Conservation (phyloP, 2,797 vertebrate genomes). For the Oreortyx pictus region DNA sequence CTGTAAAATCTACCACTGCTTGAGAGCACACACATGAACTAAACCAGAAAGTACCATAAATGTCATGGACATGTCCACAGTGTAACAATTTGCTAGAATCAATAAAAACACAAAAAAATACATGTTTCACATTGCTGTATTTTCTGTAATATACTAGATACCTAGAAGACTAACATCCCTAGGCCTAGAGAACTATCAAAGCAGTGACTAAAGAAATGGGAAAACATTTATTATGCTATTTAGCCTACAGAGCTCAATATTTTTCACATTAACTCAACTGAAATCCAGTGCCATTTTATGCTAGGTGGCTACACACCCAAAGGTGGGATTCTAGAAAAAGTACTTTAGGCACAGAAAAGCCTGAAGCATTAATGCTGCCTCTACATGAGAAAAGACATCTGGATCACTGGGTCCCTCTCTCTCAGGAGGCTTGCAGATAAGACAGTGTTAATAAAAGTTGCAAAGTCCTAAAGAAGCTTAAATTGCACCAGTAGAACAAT, state of each 20-base stretch:
- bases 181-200: neutral
- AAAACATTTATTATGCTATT: neutral
- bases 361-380: neutral
- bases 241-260: neutral
- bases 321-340: neutral
- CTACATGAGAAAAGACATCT: neutral
- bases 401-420: neutral
- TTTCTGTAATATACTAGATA: neutral
- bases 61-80: neutral
- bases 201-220: neutral
- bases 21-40: neutral
- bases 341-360: neutral
- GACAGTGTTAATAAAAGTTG: neutral
- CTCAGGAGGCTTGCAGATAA: neutral
- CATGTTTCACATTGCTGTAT: fast-evolving
- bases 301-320: neutral
- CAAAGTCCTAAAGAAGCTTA: neutral
- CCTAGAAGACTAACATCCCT: neutral
- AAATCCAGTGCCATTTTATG: neutral
- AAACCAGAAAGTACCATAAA: neutral
- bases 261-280: neutral
- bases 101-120: neutral
- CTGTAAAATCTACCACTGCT: neutral
- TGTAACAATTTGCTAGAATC: neutral
- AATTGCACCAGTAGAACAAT: neutral